Base-by-base conservation (phyloP, 2,113 vertebrate genomes). In the Trogon melanurus region DNA sequence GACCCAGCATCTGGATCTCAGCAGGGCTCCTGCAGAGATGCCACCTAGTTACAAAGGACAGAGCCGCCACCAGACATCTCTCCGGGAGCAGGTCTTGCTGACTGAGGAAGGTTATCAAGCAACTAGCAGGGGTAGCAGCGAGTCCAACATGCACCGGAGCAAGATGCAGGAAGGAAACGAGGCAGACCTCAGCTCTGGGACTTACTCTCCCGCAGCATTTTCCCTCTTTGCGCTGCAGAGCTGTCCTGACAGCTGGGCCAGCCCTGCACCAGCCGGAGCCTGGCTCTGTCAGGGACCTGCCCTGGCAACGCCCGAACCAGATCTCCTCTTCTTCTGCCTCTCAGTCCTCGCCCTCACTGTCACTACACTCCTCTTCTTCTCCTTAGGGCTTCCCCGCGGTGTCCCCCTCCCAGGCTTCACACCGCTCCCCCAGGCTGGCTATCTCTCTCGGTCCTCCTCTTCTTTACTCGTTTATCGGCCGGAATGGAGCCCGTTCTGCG, bases 81-180 rank as follows among this genome's bases (percentile, higher is more conserved):
- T 1, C 13, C 16, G 70, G 32, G 56, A 44, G 73, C 85, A 36
- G 67, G 15, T 16, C 45, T 21, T 32, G 58, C 64, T 62, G 26
- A 7, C 71, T 2, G 48, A 4, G 30, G n/a, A 14, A 30, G 38
- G 16, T 1, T 15, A 10, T 0, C 2, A 6, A 47, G 44, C 1
- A 1, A 29, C 29, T 19, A 22, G 11, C 71, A 44, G 75, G 1
- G 1, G n/a, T 1, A 23, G 57, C 89, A 60, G 57, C 75, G 13
- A 54, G 23, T 45, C 62, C 57, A 8, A 2, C 29, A 4, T 0
- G 7, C 30, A 5, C 19, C 3, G 73, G 20, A 36, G 41, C 3
- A 16, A 16, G 23, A 11, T 6, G 22, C 7, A 6, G 51, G 38
- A 26, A 12, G 19, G 41, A 16, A 11, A 10, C 38, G 6, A 57